Percentiles rank a stretch among this genome's conserved stretches.
Evolutionary conservation across 1,140 invertebrate species (phyloP).

Genomic region (Zaprionus africanus): DNA sequence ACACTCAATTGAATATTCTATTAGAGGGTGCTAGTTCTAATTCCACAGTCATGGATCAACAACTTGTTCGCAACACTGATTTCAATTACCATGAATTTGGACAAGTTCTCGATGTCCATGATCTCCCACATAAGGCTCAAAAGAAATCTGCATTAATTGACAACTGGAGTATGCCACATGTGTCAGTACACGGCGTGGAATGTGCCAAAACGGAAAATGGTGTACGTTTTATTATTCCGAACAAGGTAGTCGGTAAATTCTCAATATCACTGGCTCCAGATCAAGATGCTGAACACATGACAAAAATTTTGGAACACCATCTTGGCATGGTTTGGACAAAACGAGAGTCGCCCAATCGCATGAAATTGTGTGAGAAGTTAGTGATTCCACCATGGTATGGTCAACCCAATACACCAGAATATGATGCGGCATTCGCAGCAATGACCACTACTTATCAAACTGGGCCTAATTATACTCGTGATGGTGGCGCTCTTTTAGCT

Average conservation of each 20-base stretch:
- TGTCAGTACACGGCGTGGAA: constrained; percentile 95
- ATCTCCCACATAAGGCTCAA: constrained; percentile 89
- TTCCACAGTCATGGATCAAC: not conserved
- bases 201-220: constrained; percentile 94
- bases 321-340: constrained; percentile 88
- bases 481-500: constrained; percentile 34
- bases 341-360: constrained; percentile 92
- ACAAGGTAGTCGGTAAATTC: constrained; percentile 97
- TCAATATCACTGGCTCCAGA: constrained; percentile 96
- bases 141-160: constrained; percentile 92
- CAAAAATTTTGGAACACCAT: constrained; percentile 89
- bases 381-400: constrained; percentile 93
- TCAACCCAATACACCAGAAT: constrained; percentile 95
- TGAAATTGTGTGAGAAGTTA: constrained; percentile 86
- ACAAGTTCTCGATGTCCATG: constrained; percentile 88
- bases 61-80: constrained; percentile 12
- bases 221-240: constrained; percentile 96
- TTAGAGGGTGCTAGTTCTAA: constrained; percentile 87
- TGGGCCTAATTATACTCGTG: constrained; percentile 87
- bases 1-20: constrained; percentile 92
- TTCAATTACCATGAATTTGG: constrained; percentile 42
- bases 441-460: constrained; percentile 94
- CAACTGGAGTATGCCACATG: constrained; percentile 93
- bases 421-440: constrained; percentile 92
- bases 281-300: constrained; percentile 92